Percentiles rank a stretch among this genome's conserved stretches.
These are phyloP conservation scores for Aphelenchoides avenae DNA, from an alignment of 1,140 invertebrate genomes.

Conservation along the genomic window DNA sequence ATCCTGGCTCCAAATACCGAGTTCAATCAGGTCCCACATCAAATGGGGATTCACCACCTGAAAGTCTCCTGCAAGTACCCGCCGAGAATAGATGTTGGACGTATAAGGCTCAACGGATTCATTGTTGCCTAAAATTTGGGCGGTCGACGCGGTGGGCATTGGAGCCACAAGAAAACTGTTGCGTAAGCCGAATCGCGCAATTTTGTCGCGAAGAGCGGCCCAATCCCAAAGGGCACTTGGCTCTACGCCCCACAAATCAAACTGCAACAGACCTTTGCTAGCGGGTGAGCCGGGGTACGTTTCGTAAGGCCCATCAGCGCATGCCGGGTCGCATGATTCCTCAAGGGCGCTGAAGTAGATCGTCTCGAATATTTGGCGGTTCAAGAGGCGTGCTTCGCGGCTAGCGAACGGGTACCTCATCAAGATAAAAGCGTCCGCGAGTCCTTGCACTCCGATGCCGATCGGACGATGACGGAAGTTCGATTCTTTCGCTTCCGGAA, in stretches of 20 bases:
- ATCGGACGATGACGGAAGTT: slow-evolving; percentile 89
- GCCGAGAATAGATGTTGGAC: slow-evolving; percentile 85
- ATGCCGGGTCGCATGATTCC: slow-evolving; percentile 86
- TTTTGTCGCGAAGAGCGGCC: slow-evolving; percentile 77
- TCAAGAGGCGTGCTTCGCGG: slow-evolving; percentile 75
- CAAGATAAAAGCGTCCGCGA: slow-evolving; percentile 92
- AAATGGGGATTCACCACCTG: slow-evolving; percentile 89
- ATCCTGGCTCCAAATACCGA: slow-evolving; percentile 82
- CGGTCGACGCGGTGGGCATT: slow-evolving; percentile 96
- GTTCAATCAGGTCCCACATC: slow-evolving; percentile 81
- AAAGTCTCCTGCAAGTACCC: slow-evolving; percentile 83
- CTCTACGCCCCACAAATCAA: slow-evolving; percentile 81
- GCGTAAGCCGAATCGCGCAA: slow-evolving; percentile 79
- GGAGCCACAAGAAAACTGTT: slow-evolving; percentile 90
- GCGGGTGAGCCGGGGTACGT: slow-evolving; percentile 84
- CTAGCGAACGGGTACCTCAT: slow-evolving; percentile 81
- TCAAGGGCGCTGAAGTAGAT: slow-evolving; percentile 91
- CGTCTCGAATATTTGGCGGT: slow-evolving; percentile 93
- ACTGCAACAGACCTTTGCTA: slow-evolving; percentile 92
- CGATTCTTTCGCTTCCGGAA: slow-evolving; percentile 72
- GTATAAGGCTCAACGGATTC: slow-evolving; percentile 96
- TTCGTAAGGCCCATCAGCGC: slow-evolving; percentile 78
- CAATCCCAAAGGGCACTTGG: slow-evolving; percentile 85
- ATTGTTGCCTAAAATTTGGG: slow-evolving; percentile 96
- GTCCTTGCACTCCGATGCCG: slow-evolving; percentile 80